Base-by-base conservation (phyloP, 2,888 invertebrate genomes). In the Entomobrya proxima region DNA sequence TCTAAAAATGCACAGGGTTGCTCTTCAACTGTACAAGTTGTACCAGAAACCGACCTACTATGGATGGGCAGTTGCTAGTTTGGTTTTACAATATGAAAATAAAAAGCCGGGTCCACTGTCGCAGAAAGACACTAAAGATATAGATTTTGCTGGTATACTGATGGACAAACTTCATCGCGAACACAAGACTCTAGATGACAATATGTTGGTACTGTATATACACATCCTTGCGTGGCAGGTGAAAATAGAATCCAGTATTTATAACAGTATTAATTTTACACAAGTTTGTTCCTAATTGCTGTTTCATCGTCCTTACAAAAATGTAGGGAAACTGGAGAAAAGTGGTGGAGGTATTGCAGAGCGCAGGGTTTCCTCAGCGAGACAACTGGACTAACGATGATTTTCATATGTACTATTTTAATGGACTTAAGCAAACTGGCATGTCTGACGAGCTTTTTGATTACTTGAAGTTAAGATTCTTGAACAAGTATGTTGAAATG, bases 11-110 rank as follows among this genome's bases (percentile, higher is more conserved):
- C 97, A 98, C 91, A 94, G 96, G 88, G 95, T 96, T 0, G 99
- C 98, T 0, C 94, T 98, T 94, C 94, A 95, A 13, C 93, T 99
- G 44, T 98, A 97, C 92, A 98, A 98, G 93, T 93, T 96, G 81
- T 95, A 95, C 91, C 96, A 97, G 2, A 98, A 98, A 92, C 97
- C 97, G 92, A 98, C 98, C 0, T 99, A 99, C 92, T 98, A 98
- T 92, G 98, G 98, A 92, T 99, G 99, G 99, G 96, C 97, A 24
- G 96, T 99, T 11, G 98, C 98, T 96, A 98, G 98, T 91, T 95
- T 98, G 90, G 95, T 98, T 27, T 67, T 84, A 0, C 89, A 89
- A 52, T 79, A 77, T 15, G 80, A 87, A 61, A 67, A 37, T 52
- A 72, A 69, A 11, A 24, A 77, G n/a, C n/a, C n/a, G 6, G 89